Evolutionary conservation across 2,888 invertebrate genomes (phyloP).

Genomic region (Thelaira solivaga): DNA sequence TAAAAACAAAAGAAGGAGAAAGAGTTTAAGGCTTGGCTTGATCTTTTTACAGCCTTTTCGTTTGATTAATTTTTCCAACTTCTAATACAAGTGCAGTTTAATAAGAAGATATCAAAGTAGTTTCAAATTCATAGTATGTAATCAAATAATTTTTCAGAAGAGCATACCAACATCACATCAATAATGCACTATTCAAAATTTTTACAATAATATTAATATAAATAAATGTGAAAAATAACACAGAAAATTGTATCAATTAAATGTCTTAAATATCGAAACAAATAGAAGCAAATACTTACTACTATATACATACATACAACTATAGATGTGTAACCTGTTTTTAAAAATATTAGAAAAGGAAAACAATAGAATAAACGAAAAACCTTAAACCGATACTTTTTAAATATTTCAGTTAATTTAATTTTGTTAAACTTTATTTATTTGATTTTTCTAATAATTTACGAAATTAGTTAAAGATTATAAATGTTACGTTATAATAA

Average conservation of each 20-base stretch:
- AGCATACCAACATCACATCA: too few relatives aligned
- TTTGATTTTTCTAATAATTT: too few relatives aligned
- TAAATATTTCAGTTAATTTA: slow-evolving; percentile 9
- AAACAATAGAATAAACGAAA: neutral
- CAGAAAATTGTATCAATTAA: slow-evolving; percentile 40
- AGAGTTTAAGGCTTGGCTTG: slow-evolving; percentile 34
- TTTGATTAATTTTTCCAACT: neutral
- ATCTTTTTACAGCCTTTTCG: slow-evolving; percentile 12
- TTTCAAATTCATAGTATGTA: slow-evolving; percentile 13
- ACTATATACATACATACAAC: slow-evolving; percentile 22
- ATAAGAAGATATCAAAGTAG: neutral
- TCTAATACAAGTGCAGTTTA: neutral
- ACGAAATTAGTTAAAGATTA: too few relatives aligned
- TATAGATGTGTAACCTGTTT: too few relatives aligned
- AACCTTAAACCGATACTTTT: slow-evolving; percentile 23
- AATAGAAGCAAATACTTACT: neutral
- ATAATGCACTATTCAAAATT: too few relatives aligned
- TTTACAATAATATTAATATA: too few relatives aligned
- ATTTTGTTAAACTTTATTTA: slow-evolving; percentile 6
- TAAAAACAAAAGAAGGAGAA: slow-evolving; percentile 12
- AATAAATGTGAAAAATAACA: neutral
- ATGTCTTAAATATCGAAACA: slow-evolving; percentile 34
- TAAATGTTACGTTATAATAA: too few relatives aligned
- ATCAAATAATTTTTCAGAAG: neutral
- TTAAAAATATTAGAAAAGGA: too few relatives aligned